Evolutionary conservation across 2,113 vertebrate species (phyloP), one percentile per base, ranked within the genome.

Genomic region (Laticauda colubrina): DNA sequence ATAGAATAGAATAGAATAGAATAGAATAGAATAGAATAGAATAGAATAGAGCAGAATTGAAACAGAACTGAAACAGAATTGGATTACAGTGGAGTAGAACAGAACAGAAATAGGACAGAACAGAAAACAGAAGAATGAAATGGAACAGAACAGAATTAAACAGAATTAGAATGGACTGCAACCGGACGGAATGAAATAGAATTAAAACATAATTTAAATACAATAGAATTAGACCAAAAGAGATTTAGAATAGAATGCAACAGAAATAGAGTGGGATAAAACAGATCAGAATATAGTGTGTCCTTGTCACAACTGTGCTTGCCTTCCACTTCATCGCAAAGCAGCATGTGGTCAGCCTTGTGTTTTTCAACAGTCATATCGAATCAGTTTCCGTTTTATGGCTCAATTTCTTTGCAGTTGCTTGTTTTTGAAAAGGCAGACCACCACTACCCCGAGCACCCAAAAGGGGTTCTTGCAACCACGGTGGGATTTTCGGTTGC

Each of bases 361-460:
- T 59, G 10, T 29, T 64, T 64, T 64, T 29, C 10, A 7, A 14
- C 61, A 2, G 9, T 3, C 24, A 51, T 3, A 61, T 48, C 59
- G 23, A 51, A 7, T 2, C 53, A 86, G 48, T 69, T 53, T 21
- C 14, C 2, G 2, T 90, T 24, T 21, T 39, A 23, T 69, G 0
- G 4, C 59, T 89, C 12, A 3, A 18, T 12, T 23, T 2, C 18
- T 0, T 10, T 14, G 8, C 34, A 1, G 48, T 85, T 23, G 24
- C 12, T 34, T 39, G 20, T 1, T 23, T 48, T 5, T 0, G 6
- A 10, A 0, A 1, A 54, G 88, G 1, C 0, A 15, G 54, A 81
- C 6, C 10, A 56, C 14, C 5, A 43, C 43, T 3, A 15, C 1
- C 48, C 3, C 8, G 23, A 21, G 9, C 23, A n/a, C 20, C 45